Base-by-base conservation (phyloP, 2,797 vertebrate genomes). In the Chelidonichthys spinosus region DNA sequence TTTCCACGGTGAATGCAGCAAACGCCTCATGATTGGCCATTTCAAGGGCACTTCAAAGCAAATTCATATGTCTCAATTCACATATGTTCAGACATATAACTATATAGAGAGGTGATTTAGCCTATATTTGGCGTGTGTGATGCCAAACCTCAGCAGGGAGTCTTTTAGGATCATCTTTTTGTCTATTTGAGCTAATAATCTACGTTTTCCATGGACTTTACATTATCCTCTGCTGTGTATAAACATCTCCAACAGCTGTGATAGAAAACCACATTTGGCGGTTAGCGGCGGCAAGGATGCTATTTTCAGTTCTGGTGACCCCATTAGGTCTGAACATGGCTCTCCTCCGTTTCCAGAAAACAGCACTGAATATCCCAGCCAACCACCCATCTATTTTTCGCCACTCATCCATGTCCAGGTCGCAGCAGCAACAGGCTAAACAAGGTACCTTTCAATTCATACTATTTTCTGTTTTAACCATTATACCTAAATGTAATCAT, bases 401-500 rank as follows among this genome's bases (percentile, higher is more conserved):
- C 63, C 46, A 68, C 53, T 67, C 42, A 78, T 72, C 63, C 53
- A 74, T 43, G 64, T 61, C 14, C 0, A 8, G 54, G 66, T 76
- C 2, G 1, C 5, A 9, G 47, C 72, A 75, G 60, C 50, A 79
- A 75, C 76, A 70, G 67, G 40, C 56, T 76, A 66, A 86, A 78
- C 71, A 81, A 77, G 71, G 47, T 72, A 62, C 39, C 56, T 81
- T 74, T 84, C 42, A 69, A 58, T 42, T 62, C 74, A 72, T 84
- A 77, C 54, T 73, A 74, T 83, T 74, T 85, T 33, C 72, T 76
- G 36, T 84, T 85, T 87, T 86, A 85, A 64, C 60, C 63, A 69
- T 85, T 78, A 88, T 79, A 72, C 74, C 81, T 86, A 79, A 77
- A 84, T 85, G 59, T 83, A 81, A 83, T 73, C 72, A 71, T 74